A percentile compares a stretch with the other conserved stretches of the same genome.
Conservation (phyloP, 2,113 vertebrate species). For the Pterocles burchelli region DNA sequence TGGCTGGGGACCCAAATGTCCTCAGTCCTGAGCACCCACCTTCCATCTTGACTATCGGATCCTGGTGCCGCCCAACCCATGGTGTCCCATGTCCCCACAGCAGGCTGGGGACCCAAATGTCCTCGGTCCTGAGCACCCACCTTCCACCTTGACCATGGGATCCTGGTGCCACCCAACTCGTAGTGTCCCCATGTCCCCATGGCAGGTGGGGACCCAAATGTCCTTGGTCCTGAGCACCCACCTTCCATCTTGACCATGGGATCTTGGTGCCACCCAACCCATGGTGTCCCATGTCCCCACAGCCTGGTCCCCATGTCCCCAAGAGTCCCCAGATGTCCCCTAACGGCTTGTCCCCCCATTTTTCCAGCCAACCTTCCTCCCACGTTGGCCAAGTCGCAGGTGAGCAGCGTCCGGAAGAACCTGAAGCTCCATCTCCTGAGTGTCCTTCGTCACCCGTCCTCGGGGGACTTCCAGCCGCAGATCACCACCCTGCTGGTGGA, state of each 20-base stretch:
- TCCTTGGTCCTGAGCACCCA: too few species aligned
- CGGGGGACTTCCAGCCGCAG: conserved; percentile 90
- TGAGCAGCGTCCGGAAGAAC: conserved; percentile 96
- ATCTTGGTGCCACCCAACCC: too few species aligned
- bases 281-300: too few species aligned
- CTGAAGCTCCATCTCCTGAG: conserved; percentile 91
- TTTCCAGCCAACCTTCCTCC: conserved; percentile 89
- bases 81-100: not conserved
- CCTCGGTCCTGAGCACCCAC: not conserved
- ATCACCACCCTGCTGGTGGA: conserved; percentile 93
- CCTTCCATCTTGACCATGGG: too few species aligned
- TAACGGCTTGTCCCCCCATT: fast-evolving
- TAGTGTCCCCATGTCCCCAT: too few species aligned
- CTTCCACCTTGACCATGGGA: fast-evolving
- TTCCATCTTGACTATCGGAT: too few species aligned
- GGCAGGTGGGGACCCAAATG: too few species aligned
- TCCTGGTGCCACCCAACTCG: not conserved
- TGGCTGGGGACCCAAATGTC: too few species aligned
- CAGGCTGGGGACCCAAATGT: not conserved
- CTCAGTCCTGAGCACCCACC: too few species aligned
- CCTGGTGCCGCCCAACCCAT: too few species aligned
- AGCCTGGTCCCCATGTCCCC: too few species aligned
- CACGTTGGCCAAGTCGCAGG: conserved; percentile 93
- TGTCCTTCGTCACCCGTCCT: conserved; percentile 88
- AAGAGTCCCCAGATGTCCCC: not conserved